Percentiles rank a stretch among this genome's conserved stretches.
phyloP scores from a whole-genome alignment of 2,113 vertebrate species.

The Sinocyclocheilus anophthalmus region DNA sequence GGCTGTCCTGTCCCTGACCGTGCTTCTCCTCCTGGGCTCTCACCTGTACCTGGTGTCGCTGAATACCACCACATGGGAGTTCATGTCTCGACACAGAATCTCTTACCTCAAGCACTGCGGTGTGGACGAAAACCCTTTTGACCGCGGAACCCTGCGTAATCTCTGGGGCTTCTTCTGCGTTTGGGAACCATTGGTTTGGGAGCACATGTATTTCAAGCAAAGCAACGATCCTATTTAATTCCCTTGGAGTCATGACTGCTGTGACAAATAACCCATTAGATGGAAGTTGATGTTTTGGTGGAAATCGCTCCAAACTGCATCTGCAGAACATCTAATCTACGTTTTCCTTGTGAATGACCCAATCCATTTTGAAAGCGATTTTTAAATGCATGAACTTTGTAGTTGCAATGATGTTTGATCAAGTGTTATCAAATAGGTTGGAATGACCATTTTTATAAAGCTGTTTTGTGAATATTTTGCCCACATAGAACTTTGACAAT shows the following conservation, averaged over 20 bases:
- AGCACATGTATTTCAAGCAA: constrained; percentile 84
- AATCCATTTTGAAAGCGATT: constrained; percentile 23
- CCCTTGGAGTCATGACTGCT: background rate
- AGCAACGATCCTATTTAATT: constrained; percentile 73
- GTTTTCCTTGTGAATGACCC: constrained; percentile 7
- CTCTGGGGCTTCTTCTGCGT: constrained; percentile 93
- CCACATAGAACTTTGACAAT: background rate
- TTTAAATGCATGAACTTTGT: constrained; percentile 46
- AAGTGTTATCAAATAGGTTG: constrained; percentile 9
- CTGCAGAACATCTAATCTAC: background rate
- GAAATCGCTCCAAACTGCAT: constrained; percentile 3
- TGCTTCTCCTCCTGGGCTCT: constrained; percentile 83
- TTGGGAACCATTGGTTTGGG: constrained; percentile 83
- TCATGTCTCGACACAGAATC: constrained; percentile 91
- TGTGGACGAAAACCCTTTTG: constrained; percentile 86
- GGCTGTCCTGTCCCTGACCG: constrained; percentile 73
- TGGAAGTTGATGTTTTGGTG: constrained; percentile 10
- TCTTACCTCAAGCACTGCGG: constrained; percentile 89
- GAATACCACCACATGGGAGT: constrained; percentile 97
- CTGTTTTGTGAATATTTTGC: constrained; percentile 30
- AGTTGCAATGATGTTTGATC: constrained; percentile 34
- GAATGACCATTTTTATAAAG: constrained; percentile 8
- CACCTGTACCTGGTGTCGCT: constrained; percentile 91
- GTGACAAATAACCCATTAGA: constrained; percentile 12
- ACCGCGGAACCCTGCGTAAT: constrained; percentile 85